phyloP scores from a whole-genome alignment of 2,888 invertebrate species.

The Amblyjoppa proteus region DNA sequence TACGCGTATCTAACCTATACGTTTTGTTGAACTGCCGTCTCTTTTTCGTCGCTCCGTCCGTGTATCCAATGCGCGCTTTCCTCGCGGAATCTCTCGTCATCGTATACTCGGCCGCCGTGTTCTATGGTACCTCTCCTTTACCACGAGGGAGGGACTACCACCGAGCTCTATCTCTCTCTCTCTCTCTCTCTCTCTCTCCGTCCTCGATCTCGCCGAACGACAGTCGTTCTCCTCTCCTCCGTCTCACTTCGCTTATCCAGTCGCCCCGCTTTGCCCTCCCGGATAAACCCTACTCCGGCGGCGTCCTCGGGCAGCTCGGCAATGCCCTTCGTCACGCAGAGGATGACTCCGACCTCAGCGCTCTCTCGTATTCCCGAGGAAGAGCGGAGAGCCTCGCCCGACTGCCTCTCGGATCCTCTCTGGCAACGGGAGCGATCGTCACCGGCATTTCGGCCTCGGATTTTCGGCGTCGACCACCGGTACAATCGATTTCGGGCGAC shows the following conservation, averaged over 20 bases:
- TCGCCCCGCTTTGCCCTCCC: constrained; percentile 18
- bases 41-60: constrained; percentile 49
- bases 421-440: constrained; percentile 30
- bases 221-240: constrained; percentile 32
- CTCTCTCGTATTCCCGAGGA: constrained; percentile 36
- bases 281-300: constrained; percentile 37
- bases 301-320: constrained; percentile 60
- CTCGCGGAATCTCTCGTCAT: constrained; percentile 50
- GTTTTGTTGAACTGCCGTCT: constrained; percentile 59
- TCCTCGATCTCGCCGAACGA: constrained; percentile 37
- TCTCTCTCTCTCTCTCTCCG: not conserved
- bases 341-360: constrained; percentile 54
- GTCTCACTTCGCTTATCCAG: constrained; percentile 56
- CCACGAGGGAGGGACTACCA: not conserved
- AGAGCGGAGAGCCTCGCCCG: constrained; percentile 21
- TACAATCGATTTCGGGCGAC: constrained; percentile 29
- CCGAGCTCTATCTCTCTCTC: not conserved
- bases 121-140: constrained; percentile 34
- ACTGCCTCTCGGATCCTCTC: constrained; percentile 20
- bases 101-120: constrained; percentile 57
- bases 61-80: constrained; percentile 36
- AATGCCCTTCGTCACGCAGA: constrained; percentile 65
- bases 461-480: constrained; percentile 5
- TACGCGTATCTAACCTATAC: constrained; percentile 71
- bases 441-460: not conserved